Percentiles rank a stretch among this genome's conserved stretches.
phyloP scores from a whole-genome alignment of 2,113 vertebrate genomes.

The Amblyornis subalaris region DNA sequence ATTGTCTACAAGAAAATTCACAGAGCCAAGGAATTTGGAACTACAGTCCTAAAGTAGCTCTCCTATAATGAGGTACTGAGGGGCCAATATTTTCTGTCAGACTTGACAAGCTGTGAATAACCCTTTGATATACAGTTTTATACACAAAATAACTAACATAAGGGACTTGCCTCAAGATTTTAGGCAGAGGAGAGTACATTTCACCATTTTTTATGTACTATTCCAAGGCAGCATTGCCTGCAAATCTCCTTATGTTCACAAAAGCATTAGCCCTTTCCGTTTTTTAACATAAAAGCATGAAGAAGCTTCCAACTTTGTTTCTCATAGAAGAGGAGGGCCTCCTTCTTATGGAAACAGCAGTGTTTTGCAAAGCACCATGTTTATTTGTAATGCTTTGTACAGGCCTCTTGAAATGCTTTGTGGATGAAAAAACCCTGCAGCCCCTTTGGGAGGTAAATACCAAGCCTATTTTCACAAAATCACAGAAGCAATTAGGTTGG shows the following conservation, averaged over 20 bases:
- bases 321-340: neutral
- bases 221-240: neutral
- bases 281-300: neutral
- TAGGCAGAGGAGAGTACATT: neutral
- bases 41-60: neutral
- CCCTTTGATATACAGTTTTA: neutral
- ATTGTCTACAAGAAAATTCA: neutral
- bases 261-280: neutral
- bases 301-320: neutral
- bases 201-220: neutral
- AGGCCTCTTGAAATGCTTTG: neutral
- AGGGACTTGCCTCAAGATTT: neutral
- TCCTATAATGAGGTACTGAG: neutral
- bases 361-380: accelerated
- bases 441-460: accelerated
- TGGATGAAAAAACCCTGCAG: neutral
- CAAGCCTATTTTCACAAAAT: neutral
- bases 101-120: neutral
- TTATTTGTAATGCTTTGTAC: neutral
- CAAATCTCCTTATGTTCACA: neutral
- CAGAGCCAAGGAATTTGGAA: neutral
- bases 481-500: neutral
- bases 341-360: neutral
- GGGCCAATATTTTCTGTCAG: neutral
- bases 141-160: neutral